Conservation (phyloP, 2,888 invertebrate species). For the Noctua comes region DNA sequence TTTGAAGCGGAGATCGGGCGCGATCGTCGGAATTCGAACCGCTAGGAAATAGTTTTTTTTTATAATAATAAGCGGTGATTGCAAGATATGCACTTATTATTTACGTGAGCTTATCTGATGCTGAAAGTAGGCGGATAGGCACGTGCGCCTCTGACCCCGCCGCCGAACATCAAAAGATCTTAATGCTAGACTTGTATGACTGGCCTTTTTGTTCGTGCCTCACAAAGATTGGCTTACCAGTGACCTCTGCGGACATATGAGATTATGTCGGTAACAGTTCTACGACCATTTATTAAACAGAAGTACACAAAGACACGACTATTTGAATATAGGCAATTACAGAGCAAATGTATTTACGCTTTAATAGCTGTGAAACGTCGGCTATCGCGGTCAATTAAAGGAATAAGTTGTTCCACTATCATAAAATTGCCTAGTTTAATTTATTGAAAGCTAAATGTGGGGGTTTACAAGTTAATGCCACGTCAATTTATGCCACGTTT, state of each 20-base stretch:
- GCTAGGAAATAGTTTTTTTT: constrained; percentile 66
- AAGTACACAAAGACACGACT: constrained; percentile 40
- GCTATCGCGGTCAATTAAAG: constrained; percentile 46
- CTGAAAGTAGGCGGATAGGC: constrained; percentile 73
- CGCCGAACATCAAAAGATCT: constrained; percentile 74
- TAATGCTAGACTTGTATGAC: constrained; percentile 67
- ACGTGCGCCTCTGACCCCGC: constrained; percentile 77
- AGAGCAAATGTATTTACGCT: constrained; percentile 12
- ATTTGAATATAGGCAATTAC: constrained; percentile 22
- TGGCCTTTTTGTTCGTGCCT: constrained; percentile 69
- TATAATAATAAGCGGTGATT: constrained; percentile 67
- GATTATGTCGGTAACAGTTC: constrained; percentile 45
- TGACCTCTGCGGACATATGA: constrained; percentile 50
- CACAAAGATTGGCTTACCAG: constrained; percentile 68
- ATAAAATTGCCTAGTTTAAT: constrained; percentile 47
- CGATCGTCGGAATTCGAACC: constrained; percentile 53
- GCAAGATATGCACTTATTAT: constrained; percentile 72
- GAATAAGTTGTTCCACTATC: constrained; percentile 16
- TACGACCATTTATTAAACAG: constrained; percentile 45
- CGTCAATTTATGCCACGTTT: constrained; percentile 18
- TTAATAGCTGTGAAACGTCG: constrained; percentile 28
- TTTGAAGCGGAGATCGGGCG: constrained; percentile 41
- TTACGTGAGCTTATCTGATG: constrained; percentile 74
- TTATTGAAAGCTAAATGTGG: constrained; percentile 20
- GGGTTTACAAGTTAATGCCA: constrained; percentile 32